Conservation (phyloP, 2,797 vertebrate species). For the Manis crassicaudata region DNA sequence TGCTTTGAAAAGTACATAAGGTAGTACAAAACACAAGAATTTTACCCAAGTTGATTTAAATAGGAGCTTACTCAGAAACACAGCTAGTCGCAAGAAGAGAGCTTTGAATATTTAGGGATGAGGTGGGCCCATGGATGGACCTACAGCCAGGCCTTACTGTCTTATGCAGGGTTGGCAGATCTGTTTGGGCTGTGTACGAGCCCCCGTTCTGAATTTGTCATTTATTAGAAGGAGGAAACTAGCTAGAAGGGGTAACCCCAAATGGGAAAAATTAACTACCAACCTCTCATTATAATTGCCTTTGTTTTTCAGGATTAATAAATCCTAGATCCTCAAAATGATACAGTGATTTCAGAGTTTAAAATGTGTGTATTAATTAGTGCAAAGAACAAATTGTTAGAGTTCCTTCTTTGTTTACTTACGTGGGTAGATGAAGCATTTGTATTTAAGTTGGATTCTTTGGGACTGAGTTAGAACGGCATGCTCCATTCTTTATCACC, state of each 20-base stretch:
- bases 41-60: not conserved
- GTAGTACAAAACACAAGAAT: not conserved
- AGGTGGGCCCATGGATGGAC: not conserved
- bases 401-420: not conserved
- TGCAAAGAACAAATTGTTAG: not conserved
- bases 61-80: not conserved
- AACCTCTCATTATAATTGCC: not conserved
- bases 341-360: not conserved
- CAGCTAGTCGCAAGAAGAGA: not conserved
- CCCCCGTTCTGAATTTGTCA: not conserved
- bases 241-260: not conserved
- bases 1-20: not conserved
- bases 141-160: not conserved
- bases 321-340: not conserved
- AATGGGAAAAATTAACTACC: conserved; percentile 2
- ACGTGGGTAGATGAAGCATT: not conserved
- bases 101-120: not conserved
- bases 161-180: not conserved
- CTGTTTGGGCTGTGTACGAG: not conserved
- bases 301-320: conserved; percentile 22
- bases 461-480: not conserved
- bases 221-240: not conserved
- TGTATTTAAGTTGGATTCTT: not conserved
- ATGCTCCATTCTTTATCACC: not conserved
- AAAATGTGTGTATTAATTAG: not conserved